Evolutionary conservation across 2,113 vertebrate genomes (phyloP), one percentile per base, ranked within the genome.

Genomic region (Canis aureus): DNA sequence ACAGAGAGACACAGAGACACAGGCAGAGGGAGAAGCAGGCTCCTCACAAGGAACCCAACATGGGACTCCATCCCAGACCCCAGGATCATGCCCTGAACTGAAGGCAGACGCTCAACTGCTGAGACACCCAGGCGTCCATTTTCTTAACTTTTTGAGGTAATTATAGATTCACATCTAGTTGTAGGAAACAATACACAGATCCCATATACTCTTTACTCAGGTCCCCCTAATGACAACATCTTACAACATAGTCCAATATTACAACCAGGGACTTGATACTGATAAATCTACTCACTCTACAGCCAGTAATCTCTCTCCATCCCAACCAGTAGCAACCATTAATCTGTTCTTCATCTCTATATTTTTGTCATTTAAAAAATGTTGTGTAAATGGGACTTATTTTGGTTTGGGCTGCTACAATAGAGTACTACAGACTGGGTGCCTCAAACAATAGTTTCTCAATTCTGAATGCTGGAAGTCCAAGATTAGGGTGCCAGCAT

Each of bases 131-230:
- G 43, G 43, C 43, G 43, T 43, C 43, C 43, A 43, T 73, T 84
- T 93, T 17, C 35, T 59, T 88, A 76, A 35, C 16, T 62, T 96
- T 91, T 59, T 67, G 57, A 91, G 49, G 23, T 66, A 87, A 91
- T 49, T 90, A 32, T 57, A 59, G 49, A 90, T 25, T 55, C 49
- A 73, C 2, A 66, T 43, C 25, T 64, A 64, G 22, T 64, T 55
- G 2, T 43, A 90, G 60, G 16, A 96, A 94, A 64, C 35, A 85
- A 59, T 29, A 55, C 4, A 64, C 78, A 71, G 27, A 88, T 32
- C 59, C 13, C 32, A 22, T 25, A 73, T 32, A 35, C 22, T 38
- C 53, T 67, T 79, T 22, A 74, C 43, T 11, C 59, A 27, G 53
- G 32, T 91, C 35, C 66, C 64, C 43, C 62, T 74, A 32, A 49